Evolutionary conservation across 1,140 invertebrate species (phyloP).

Genomic region (Hirudo medicinalis): DNA sequence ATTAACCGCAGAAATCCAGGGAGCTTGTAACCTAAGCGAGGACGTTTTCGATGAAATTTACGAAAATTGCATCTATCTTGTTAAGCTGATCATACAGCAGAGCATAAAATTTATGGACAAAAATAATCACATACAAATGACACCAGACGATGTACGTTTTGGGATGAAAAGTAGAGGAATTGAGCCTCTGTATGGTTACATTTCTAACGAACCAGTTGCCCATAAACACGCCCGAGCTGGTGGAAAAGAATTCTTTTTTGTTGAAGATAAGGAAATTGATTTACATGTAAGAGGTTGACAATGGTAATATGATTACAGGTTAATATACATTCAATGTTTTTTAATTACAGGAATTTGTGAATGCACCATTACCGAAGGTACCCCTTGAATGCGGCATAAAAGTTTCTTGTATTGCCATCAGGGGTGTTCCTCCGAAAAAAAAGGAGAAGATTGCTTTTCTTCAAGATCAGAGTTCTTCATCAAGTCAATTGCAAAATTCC

Average conservation of each 20-base stretch:
- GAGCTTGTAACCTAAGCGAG: too few relatives aligned
- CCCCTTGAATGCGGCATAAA: constrained; percentile 69
- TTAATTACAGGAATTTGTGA: constrained; percentile 61
- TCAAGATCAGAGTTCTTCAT: constrained; percentile 81
- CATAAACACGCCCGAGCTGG: constrained; percentile 91
- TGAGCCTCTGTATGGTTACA: constrained; percentile 87
- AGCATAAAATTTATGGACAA: neutral
- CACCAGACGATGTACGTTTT: neutral
- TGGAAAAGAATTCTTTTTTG: constrained; percentile 81
- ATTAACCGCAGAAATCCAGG: too few relatives aligned
- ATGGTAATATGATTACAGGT: neutral
- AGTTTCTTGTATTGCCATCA: constrained; percentile 91
- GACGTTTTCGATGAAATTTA: too few relatives aligned
- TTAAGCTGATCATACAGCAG: constrained; percentile 2
- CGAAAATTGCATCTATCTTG: neutral
- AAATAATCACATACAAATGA: neutral
- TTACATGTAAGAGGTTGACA: neutral
- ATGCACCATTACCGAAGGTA: constrained; percentile 59
- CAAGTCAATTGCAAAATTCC: constrained; percentile 68
- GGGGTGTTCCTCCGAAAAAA: constrained; percentile 68
- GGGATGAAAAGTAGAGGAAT: neutral
- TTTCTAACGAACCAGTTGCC: constrained; percentile 67
- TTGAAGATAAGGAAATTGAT: constrained; percentile 89
- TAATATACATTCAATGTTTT: neutral
- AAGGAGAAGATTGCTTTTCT: constrained; percentile 53